Percentiles rank a stretch among this genome's conserved stretches.
phyloP scores from a whole-genome alignment of 2,888 invertebrate genomes.

The Ochropleura plecta region DNA sequence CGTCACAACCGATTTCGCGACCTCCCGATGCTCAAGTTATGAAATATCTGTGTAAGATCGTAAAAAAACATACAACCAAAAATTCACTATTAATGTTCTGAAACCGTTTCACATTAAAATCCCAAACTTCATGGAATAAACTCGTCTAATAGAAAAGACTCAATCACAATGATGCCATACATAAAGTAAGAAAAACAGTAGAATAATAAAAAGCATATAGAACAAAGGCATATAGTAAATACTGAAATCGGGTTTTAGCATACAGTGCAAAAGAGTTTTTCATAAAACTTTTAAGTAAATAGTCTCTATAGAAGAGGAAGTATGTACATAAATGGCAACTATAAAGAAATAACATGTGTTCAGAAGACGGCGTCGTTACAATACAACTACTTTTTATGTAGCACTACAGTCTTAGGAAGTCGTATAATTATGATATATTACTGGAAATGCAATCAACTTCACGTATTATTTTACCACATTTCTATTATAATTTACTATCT shows the following conservation, averaged over 20 bases:
- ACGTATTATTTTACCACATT: constrained; percentile 6
- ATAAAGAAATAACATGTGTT: constrained; percentile 59
- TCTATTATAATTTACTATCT: not conserved
- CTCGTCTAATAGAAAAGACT: not conserved
- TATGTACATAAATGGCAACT: constrained; percentile 55
- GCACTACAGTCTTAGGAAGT: constrained; percentile 66
- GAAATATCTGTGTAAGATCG: not conserved
- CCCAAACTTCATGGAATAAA: constrained; percentile 10
- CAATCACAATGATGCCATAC: constrained; percentile 3
- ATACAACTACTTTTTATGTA: constrained; percentile 61
- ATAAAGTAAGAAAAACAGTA: constrained; percentile 11
- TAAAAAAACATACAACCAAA: not conserved
- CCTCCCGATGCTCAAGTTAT: not conserved
- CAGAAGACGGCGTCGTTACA: constrained; percentile 64
- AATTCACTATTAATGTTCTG: not conserved
- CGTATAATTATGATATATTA: constrained; percentile 35
- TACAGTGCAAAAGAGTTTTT: constrained; percentile 30
- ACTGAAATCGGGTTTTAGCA: constrained; percentile 55
- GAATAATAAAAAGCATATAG: not conserved
- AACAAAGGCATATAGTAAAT: constrained; percentile 23
- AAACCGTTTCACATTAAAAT: not conserved
- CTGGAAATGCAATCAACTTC: constrained; percentile 22
- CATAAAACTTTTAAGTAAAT: constrained; percentile 20
- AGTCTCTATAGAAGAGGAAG: constrained; percentile 48
- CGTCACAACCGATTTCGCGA: not conserved